Conservation (phyloP, 2,797 vertebrate species). For the Phylloscopus collybita region DNA sequence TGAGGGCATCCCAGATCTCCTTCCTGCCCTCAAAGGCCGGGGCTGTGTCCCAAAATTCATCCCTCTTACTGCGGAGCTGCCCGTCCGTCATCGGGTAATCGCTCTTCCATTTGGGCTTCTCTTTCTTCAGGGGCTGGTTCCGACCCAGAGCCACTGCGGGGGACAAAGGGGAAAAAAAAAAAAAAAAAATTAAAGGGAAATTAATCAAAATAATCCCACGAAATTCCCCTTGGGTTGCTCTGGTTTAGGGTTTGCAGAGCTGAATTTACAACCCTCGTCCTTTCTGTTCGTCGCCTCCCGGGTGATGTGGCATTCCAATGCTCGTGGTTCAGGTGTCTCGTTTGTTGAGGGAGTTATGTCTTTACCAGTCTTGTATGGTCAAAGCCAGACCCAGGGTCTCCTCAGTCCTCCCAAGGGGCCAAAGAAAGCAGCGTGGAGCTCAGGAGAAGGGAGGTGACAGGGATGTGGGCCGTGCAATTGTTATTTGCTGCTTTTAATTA, state of each 20-base stretch:
- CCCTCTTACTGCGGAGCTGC: constrained; percentile 95
- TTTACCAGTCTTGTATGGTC: not conserved
- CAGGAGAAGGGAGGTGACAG: not conserved
- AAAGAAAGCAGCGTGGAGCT: fast-evolving
- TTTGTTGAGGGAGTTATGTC: not conserved
- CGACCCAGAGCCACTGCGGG: constrained; percentile 91
- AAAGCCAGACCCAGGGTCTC: not conserved
- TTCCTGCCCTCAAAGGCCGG: constrained; percentile 97
- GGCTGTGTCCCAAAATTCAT: constrained; percentile 98
- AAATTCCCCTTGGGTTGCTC: not conserved
- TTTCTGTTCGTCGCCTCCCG: too few relatives aligned
- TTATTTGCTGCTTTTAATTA: not conserved
- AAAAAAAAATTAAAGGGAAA: not conserved
- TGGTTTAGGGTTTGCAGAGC: not conserved
- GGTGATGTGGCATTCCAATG: too few relatives aligned
- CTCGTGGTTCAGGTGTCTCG: not conserved
- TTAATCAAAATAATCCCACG: not conserved
- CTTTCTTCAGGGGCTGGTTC: constrained; percentile 96
- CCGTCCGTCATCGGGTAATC: constrained; percentile 99
- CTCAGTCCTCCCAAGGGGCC: too few relatives aligned
- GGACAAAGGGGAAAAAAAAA: fast-evolving
- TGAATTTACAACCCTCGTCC: not conserved
- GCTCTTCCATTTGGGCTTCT: constrained; percentile 99
- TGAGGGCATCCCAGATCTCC: constrained; percentile 97
- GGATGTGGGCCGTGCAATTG: not conserved